These are phyloP conservation scores for Rhizoglyphus robini DNA, from an alignment of 1,140 invertebrate genomes.

Conservation along the genomic window DNA sequence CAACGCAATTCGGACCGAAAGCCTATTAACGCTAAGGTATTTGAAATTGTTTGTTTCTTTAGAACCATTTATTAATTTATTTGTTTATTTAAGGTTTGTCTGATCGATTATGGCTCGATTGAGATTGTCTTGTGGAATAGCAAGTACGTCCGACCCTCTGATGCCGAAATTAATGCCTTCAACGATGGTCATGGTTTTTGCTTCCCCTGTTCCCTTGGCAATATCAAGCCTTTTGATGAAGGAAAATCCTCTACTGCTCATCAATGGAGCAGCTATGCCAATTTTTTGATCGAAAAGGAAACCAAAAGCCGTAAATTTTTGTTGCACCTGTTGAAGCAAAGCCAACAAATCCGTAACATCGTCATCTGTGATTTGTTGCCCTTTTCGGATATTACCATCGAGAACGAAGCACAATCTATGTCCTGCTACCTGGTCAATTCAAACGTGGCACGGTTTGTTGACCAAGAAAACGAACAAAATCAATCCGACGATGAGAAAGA, in stretches of 20 bases:
- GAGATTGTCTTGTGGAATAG: neutral
- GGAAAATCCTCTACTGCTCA: neutral
- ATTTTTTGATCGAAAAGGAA: constrained; percentile 3
- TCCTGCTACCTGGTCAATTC: neutral
- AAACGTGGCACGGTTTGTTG: neutral
- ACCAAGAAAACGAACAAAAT: neutral
- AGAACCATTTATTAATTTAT: neutral
- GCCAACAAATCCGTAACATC: neutral
- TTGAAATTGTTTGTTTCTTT: neutral
- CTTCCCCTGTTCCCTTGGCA: constrained; percentile 9
- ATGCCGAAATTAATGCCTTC: neutral
- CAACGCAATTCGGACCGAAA: neutral
- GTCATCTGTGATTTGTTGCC: constrained; percentile 7
- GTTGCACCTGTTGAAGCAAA: neutral
- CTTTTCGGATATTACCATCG: neutral
- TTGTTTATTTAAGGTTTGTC: neutral
- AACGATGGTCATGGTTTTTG: neutral
- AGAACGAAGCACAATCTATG: neutral
- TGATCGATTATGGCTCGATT: constrained; percentile 11
- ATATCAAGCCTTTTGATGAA: constrained; percentile 13
- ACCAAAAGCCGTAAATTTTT: neutral
- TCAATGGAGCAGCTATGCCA: constrained; percentile 11
- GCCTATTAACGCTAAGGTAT: constrained; percentile 5
- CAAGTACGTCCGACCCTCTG: neutral
- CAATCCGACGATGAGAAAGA: neutral